These are phyloP conservation scores for Phyto melanocephala DNA, from an alignment of 2,888 invertebrate genomes.

Conservation along the genomic window DNA sequence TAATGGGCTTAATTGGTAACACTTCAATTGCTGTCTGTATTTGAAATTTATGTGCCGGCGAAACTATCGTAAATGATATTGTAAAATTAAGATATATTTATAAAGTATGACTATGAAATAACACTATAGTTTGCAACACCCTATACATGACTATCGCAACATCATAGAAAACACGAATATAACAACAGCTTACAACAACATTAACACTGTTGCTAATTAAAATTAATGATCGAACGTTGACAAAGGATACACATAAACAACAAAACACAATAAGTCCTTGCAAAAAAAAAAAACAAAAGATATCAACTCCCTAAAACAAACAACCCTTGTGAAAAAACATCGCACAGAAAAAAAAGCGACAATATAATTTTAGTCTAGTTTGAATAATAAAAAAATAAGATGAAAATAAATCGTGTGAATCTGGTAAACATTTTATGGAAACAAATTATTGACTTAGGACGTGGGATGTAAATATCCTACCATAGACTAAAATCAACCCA, in stretches of 20 bases:
- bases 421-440: constrained; percentile 36
- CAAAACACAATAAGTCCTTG: constrained; percentile 34
- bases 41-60: too few relatives aligned
- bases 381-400: constrained; percentile 42
- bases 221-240: constrained; percentile 69
- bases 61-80: too few relatives aligned
- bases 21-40: too few relatives aligned
- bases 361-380: neutral
- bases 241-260: constrained; percentile 44
- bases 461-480: constrained; percentile 25
- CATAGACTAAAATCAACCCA: neutral
- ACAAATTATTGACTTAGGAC: constrained; percentile 62
- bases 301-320: constrained; percentile 23
- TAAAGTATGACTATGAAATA: too few relatives aligned
- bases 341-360: neutral
- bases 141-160: neutral
- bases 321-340: constrained; percentile 52
- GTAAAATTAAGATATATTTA: too few relatives aligned
- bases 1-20: too few relatives aligned
- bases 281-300: neutral
- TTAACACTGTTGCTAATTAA: constrained; percentile 69
- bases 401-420: constrained; percentile 43
- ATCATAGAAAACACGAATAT: constrained; percentile 17
- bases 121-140: neutral
- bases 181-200: constrained; percentile 58